phyloP scores from a whole-genome alignment of 1,140 invertebrate genomes.

The Hyphantria cunea region DNA sequence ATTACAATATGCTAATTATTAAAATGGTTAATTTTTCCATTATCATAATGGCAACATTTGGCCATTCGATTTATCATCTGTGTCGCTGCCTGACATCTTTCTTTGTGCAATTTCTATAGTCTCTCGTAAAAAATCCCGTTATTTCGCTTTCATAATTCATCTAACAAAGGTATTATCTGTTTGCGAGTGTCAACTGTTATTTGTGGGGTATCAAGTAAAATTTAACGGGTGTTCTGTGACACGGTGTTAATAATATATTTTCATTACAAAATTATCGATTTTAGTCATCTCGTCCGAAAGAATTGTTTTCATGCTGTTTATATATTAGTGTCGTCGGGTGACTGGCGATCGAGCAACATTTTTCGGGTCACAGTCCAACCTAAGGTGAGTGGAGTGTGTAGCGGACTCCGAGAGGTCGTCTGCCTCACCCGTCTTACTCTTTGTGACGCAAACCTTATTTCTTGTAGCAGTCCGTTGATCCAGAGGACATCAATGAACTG shows the following conservation, averaged over 20 bases:
- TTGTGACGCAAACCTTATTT: conserved; percentile 26
- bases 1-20: too few relatives aligned
- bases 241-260: conserved; percentile 54
- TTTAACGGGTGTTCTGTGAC: conserved; percentile 52
- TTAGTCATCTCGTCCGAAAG: conserved; percentile 57
- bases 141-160: conserved; percentile 72
- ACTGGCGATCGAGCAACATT: conserved; percentile 57
- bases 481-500: conserved; percentile 28
- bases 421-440: conserved; percentile 14
- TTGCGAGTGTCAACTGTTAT: conserved; percentile 50
- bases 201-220: conserved; percentile 49
- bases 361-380: conserved; percentile 66
- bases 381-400: conserved; percentile 59
- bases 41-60: too few relatives aligned
- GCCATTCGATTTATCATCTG: conserved; percentile 36
- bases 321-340: conserved; percentile 64
- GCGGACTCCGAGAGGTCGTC: conserved; percentile 8
- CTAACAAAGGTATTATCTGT: conserved; percentile 69
- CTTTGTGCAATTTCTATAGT: conserved; percentile 74
- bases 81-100: conserved; percentile 63
- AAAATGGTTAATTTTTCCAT: too few relatives aligned
- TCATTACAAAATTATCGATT: conserved; percentile 66
- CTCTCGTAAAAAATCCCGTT: conserved; percentile 73
- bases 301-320: conserved; percentile 73
- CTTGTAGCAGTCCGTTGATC: conserved; percentile 29